Conservation (phyloP, 1,140 invertebrate species). For the Rhagoletis zephyria region DNA sequence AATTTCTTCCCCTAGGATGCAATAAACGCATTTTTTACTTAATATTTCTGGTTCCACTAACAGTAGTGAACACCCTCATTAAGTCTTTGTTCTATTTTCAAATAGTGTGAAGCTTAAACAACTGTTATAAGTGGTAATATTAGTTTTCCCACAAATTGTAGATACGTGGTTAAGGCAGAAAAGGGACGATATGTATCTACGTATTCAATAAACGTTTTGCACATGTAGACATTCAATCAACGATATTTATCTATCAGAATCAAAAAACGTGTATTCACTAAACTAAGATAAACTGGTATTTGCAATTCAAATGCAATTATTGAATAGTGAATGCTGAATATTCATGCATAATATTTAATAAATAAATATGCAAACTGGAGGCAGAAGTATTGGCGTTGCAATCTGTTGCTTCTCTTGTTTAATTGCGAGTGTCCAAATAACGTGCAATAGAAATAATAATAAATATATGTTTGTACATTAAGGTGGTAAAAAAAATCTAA, state of each 20-base stretch:
- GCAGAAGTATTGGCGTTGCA: neutral
- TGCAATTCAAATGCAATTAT: conserved; percentile 35
- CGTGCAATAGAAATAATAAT: neutral
- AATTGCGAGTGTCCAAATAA: neutral
- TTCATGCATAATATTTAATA: conserved; percentile 9
- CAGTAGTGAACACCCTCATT: too few relatives aligned
- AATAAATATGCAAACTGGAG: neutral
- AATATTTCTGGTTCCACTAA: too few relatives aligned
- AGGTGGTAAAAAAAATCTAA: neutral
- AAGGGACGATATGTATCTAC: too few relatives aligned
- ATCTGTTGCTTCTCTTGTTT: neutral
- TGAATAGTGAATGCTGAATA: conserved; percentile 26
- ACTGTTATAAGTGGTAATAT: too few relatives aligned
- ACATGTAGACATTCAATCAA: neutral
- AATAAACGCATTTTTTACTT: too few relatives aligned
- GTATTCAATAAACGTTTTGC: too few relatives aligned
- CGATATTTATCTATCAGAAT: neutral
- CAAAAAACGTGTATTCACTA: too few relatives aligned
- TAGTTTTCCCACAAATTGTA: too few relatives aligned
- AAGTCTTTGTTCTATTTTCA: too few relatives aligned
- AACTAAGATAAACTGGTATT: neutral
- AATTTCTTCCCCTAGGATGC: too few relatives aligned
- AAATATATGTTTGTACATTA: neutral
- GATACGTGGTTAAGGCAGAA: too few relatives aligned
- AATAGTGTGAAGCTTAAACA: too few relatives aligned